Base-by-base conservation (phyloP, 2,113 vertebrate species). In the Axis porcinus region DNA sequence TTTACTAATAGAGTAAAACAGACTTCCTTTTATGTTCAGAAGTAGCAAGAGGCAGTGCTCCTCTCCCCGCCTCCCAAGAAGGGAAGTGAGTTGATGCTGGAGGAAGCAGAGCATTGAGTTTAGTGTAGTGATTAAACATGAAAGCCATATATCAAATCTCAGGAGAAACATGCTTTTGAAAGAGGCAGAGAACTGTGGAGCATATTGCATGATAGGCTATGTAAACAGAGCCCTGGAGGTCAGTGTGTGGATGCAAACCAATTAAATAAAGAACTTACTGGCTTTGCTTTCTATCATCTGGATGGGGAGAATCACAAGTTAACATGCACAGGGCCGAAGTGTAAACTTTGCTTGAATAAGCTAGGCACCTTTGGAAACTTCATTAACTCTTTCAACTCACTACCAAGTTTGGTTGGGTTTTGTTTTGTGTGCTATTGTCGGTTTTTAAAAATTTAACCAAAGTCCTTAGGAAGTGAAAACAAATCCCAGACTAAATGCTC, bases 71-170 rank as follows among this genome's bases (percentile, higher is more conserved):
- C 97, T 95, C 91, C 96, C 96, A 97, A 94, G 97, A 96, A 98
- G 96, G 96, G 94, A 96, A 96, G 91, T 97, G 91, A 76, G 95
- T 89, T 96, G 97, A 95, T 97, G 90, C 82, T 97, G 95, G 95
- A 96, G 96, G 96, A 97, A 98, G 93, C 92, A 95, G 94, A 97
- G 94, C 97, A 96, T 95, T 95, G 97, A 97, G 97, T 97, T 98
- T 97, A 97, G 94, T 95, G 91, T 95, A 94, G 97, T 97, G 97
- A 98, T 97, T 98, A 98, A 97, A 98, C 97, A 97, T 96, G 93
- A 98, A 98, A 97, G 96, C 94, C 74, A 50, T 97, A 93, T 97
- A 97, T 98, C 97, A 97, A 95, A 92, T 98, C 97, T 98, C 98
- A 93, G 97, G 97, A 97, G 97, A 98, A 97, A 95, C 95, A 79